Percentiles rank a stretch among this genome's conserved stretches.
These are phyloP conservation scores for Vanacampus margaritifer DNA, from an alignment of 2,113 vertebrate species.

Conservation along the genomic window DNA sequence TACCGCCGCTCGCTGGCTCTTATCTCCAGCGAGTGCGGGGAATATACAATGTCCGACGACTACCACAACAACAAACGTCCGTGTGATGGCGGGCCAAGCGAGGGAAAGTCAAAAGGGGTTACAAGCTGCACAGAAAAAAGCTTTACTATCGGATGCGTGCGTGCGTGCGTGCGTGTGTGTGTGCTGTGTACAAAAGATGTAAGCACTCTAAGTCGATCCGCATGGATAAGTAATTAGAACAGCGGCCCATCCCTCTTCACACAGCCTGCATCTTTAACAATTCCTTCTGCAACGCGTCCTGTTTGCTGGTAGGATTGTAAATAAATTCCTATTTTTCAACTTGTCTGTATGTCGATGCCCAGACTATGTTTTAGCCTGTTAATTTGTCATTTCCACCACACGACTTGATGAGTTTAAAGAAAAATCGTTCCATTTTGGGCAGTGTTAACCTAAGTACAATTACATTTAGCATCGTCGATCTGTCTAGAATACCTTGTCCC, in stretches of 20 bases:
- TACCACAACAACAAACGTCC: constrained; percentile 41
- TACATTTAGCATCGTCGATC: neutral
- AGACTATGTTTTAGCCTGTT: neutral
- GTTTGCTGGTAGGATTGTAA: constrained; percentile 35
- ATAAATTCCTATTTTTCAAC: constrained; percentile 22
- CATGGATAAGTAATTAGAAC: constrained; percentile 71
- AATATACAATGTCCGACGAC: constrained; percentile 50
- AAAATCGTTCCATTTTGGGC: neutral
- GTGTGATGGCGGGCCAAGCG: constrained; percentile 54
- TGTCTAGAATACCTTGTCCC: no score
- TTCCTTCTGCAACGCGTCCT: constrained; percentile 13
- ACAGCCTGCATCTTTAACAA: constrained; percentile 54
- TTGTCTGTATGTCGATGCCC: neutral
- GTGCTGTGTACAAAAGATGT: constrained; percentile 48
- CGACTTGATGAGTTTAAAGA: neutral
- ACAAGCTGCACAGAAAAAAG: constrained; percentile 25
- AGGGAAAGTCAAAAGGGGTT: constrained; percentile 26
- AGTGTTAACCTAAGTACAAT: neutral
- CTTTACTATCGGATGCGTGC: constrained; percentile 17
- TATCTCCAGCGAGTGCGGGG: constrained; percentile 65
- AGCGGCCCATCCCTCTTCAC: constrained; percentile 46
- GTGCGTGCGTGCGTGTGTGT: constrained; percentile 15
- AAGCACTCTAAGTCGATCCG: constrained; percentile 49
- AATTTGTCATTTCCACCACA: neutral
- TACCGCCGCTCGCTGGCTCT: constrained; percentile 63